Percentiles rank a stretch among this genome's conserved stretches.
phyloP scores from a whole-genome alignment of 2,888 invertebrate genomes.

The Apodemia hepburni region DNA sequence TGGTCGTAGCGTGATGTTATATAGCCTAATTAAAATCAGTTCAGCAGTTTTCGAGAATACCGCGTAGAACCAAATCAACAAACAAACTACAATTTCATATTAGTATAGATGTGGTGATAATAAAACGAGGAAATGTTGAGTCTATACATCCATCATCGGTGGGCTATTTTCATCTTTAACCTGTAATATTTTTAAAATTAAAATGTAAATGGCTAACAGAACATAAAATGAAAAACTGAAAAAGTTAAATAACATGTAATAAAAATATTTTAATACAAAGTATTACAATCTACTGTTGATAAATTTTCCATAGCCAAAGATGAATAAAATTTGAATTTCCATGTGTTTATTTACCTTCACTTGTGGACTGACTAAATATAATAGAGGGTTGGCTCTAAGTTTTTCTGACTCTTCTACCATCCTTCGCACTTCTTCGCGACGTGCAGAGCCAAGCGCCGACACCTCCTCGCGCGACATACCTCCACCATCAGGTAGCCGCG shows the following conservation, averaged over 20 bases:
- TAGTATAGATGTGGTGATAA: too few species aligned
- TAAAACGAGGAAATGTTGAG: too few species aligned
- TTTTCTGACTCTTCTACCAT: constrained; percentile 95
- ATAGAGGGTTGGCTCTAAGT: constrained; percentile 95
- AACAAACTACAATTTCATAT: too few species aligned
- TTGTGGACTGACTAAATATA: constrained; percentile 98
- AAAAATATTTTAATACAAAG: not conserved
- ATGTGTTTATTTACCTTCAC: constrained; percentile 87
- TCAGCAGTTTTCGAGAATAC: too few species aligned
- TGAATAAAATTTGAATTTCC: not conserved
- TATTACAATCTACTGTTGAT: not conserved
- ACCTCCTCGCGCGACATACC: constrained; percentile 97
- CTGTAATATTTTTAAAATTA: too few species aligned
- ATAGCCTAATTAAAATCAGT: too few species aligned
- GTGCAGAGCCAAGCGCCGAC: constrained; percentile 94
- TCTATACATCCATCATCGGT: too few species aligned
- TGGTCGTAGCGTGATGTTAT: too few species aligned
- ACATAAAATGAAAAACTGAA: constrained; percentile 1
- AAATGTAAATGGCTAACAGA: not conserved
- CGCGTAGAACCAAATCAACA: too few species aligned
- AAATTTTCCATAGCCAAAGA: not conserved
- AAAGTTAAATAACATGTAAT: constrained; percentile 5
- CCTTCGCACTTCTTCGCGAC: constrained; percentile 95
- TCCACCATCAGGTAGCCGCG: constrained; percentile 88
- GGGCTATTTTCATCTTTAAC: too few species aligned